Percentiles rank a stretch among this genome's conserved stretches.
These are phyloP conservation scores for Herpetotheres cachinnans DNA, from an alignment of 2,113 vertebrate genomes.

Conservation along the genomic window DNA sequence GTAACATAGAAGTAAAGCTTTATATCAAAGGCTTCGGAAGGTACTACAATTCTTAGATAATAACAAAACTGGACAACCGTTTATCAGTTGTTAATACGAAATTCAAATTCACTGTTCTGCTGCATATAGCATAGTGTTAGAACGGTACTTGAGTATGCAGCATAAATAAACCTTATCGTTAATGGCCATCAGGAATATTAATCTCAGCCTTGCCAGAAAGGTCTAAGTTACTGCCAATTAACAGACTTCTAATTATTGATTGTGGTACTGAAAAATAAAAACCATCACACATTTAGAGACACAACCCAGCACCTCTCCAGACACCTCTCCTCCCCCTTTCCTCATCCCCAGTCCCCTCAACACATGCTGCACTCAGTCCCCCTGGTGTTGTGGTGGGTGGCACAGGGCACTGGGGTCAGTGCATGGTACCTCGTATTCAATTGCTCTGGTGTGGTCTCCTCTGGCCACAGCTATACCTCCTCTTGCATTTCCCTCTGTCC, in stretches of 20 bases:
- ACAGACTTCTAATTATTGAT: not conserved
- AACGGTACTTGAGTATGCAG: not conserved
- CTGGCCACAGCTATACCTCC: not conserved
- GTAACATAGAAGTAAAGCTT: not conserved
- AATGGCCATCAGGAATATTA: not conserved
- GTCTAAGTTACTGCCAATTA: not conserved
- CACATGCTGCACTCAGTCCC: fast-evolving
- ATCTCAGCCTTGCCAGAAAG: not conserved
- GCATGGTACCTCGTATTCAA: not conserved
- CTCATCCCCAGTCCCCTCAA: fast-evolving
- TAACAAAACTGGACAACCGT: not conserved
- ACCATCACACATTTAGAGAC: not conserved
- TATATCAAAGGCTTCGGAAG: not conserved
- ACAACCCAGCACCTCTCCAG: not conserved
- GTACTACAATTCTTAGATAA: not conserved
- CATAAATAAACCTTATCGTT: not conserved
- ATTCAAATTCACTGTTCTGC: not conserved
- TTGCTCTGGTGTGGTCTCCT: not conserved
- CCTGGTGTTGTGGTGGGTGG: not conserved
- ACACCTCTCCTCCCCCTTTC: not conserved
- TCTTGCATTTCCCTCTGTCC: not conserved
- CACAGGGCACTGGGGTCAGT: no score
- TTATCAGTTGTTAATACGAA: not conserved
- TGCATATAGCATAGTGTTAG: not conserved
- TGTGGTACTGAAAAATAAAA: not conserved